Evolutionary conservation across 2,888 invertebrate genomes (phyloP), one percentile per base, ranked within the genome.

Genomic region (Monochamus alternatus): DNA sequence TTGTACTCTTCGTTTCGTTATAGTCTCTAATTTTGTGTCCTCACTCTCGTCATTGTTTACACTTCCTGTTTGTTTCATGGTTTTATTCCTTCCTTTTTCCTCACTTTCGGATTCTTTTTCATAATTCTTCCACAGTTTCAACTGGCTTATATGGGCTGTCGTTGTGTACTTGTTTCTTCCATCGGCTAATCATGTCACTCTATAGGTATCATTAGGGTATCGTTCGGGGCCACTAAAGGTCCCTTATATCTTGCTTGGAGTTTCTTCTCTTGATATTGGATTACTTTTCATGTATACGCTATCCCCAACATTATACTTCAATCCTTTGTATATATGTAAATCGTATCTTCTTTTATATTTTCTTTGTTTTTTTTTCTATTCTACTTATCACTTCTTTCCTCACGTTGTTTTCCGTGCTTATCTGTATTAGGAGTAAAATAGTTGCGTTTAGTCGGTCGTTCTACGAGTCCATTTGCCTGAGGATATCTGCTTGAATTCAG

Each of bases 381-480:
- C 3, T n/a, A 2, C 12, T 5, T 31, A 0, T 31, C 3, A 60
- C 4, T 38, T 60, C 38, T 60, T 60, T 10, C n/a, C 32, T 10
- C 9, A 32, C 1, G 7, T 60, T 31, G 3, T 38, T 2, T 22
- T 22, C 22, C 7, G 44, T n/a, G 5, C 14, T 7, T 38, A 3
- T 5, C 14, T 43, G 12, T 12, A 43, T 32, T 12, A 32, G 43
- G 3, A 44, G 63, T 43, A 63, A 10, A 0, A 43, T 3, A 5
- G 73, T 73, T 10, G 22, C 3, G 32, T 67, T 73, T 30, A 67
- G 5, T 14, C 73, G n/a, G 5, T 14, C 73, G n/a, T 38, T 73
- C 73, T 3, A 73, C 73, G 5, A 67, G 7, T 12, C 67, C 73
- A 59, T 73, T 73, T 10, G 73, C 73, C 59, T 65, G 55, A 38